Conservation (phyloP, 2,797 vertebrate genomes). For the Momotus momota region DNA sequence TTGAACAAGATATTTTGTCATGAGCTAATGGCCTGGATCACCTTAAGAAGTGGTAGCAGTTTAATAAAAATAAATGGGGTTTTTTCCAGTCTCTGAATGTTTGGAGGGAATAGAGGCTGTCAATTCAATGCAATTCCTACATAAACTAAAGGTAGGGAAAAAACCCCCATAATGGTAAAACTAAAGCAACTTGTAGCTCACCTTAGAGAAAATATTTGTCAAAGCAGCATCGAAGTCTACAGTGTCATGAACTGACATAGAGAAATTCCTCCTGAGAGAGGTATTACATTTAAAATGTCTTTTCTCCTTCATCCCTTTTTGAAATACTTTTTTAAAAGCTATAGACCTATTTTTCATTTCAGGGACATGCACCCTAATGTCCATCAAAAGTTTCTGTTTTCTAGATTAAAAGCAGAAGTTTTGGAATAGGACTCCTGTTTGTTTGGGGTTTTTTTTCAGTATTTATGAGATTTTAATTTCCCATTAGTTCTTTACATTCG, state of each 20-base stretch:
- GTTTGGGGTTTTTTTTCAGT: neutral
- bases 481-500: neutral
- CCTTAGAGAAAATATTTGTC: constrained; percentile 57
- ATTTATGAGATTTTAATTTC: neutral
- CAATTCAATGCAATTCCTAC: constrained; percentile 1
- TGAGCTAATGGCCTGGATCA: neutral
- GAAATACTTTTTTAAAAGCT: constrained; percentile 33
- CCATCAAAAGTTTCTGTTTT: constrained; percentile 5
- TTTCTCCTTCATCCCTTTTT: constrained; percentile 2
- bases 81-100: neutral
- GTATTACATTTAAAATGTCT: constrained; percentile 31
- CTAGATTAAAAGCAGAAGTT: neutral
- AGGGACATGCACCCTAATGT: neutral
- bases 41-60: neutral
- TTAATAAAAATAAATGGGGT: constrained; percentile 19
- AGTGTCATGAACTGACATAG: constrained; percentile 26
- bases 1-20: neutral
- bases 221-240: constrained; percentile 40
- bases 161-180: neutral
- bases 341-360: neutral
- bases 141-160: neutral
- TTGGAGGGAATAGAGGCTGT: neutral
- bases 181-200: neutral
- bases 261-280: constrained; percentile 18
- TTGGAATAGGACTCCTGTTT: neutral